Conservation (phyloP, 2,888 invertebrate genomes). For the Melinaea marsaeus region DNA sequence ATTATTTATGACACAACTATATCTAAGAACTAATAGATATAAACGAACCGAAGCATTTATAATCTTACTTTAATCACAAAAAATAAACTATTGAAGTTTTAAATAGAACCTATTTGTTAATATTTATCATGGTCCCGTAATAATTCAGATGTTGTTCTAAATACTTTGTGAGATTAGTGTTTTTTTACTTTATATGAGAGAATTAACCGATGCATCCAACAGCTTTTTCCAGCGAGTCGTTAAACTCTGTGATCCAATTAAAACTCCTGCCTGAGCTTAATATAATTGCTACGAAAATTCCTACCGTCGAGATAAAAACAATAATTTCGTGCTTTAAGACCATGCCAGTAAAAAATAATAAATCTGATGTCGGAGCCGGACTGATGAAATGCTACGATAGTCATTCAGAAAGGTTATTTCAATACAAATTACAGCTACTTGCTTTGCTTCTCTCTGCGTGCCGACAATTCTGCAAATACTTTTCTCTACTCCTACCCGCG, state of each 20-base stretch:
- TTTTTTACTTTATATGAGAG: conserved; percentile 38
- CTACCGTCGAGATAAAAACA: conserved; percentile 73
- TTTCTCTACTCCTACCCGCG: conserved; percentile 61
- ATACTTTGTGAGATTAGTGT: conserved; percentile 20
- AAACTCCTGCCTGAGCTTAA: conserved; percentile 68
- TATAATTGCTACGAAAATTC: conserved; percentile 75
- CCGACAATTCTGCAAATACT: conserved; percentile 76
- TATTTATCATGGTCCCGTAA: not conserved
- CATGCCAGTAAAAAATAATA: conserved; percentile 72
- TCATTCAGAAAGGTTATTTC: conserved; percentile 73
- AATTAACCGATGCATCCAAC: conserved; percentile 48
- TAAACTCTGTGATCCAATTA: conserved; percentile 72
- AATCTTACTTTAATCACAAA: no score
- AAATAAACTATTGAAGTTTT: no score
- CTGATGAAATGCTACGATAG: conserved; percentile 73
- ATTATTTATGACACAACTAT: no score
- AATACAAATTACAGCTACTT: conserved; percentile 77
- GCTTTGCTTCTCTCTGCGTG: conserved; percentile 66
- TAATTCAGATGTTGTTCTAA: conserved; percentile 16
- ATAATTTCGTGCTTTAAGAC: conserved; percentile 75
- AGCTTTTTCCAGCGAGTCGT: conserved; percentile 60
- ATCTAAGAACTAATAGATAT: no score
- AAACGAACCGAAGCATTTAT: no score
- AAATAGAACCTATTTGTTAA: no score
- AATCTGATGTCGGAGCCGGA: conserved; percentile 59